A percentile compares a stretch with the other conserved stretches of the same genome.
Evolutionary conservation across 2,797 vertebrate genomes (phyloP).

Genomic region (Craterocephalus amniculus): DNA sequence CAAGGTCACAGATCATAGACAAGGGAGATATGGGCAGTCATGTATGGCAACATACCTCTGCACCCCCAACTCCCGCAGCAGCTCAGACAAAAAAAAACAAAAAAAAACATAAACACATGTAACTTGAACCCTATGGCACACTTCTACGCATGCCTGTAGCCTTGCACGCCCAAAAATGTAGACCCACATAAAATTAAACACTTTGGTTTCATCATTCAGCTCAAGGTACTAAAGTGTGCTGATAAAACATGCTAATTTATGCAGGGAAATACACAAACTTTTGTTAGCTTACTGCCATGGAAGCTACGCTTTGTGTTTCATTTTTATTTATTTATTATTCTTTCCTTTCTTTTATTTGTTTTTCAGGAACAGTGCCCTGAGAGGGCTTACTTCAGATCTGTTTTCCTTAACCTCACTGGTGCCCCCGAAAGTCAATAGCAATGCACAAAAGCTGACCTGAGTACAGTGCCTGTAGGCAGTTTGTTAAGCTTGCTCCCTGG

Average conservation of each 20-base stretch:
- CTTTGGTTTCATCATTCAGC: constrained; percentile 42
- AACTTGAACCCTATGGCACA: constrained; percentile 40
- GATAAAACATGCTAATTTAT: constrained; percentile 54
- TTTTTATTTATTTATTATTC: too few species aligned
- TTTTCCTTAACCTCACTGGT: constrained; percentile 45
- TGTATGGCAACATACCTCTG: constrained; percentile 60
- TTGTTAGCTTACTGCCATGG: constrained; percentile 30
- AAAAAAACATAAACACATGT: constrained; percentile 7
- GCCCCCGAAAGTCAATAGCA: constrained; percentile 41
- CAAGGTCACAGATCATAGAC: constrained; percentile 78
- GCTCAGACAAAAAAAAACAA: constrained; percentile 11
- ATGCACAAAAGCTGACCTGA: constrained; percentile 65
- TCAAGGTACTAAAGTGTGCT: constrained; percentile 34
- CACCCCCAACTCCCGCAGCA: constrained; percentile 27
- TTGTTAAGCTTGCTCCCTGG: constrained; percentile 71
- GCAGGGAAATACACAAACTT: constrained; percentile 49
- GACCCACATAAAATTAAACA: constrained; percentile 33
- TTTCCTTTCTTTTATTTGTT: not conserved
- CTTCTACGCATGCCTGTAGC: constrained; percentile 18
- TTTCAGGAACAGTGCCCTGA: constrained; percentile 15
- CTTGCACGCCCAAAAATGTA: constrained; percentile 16
- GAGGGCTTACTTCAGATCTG: constrained; percentile 55
- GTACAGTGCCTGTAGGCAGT: constrained; percentile 66
- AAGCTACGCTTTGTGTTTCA: not conserved
- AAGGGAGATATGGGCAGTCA: constrained; percentile 66